Conservation (phyloP, 2,888 invertebrate species). For the Cremastobaeus sp. region DNA sequence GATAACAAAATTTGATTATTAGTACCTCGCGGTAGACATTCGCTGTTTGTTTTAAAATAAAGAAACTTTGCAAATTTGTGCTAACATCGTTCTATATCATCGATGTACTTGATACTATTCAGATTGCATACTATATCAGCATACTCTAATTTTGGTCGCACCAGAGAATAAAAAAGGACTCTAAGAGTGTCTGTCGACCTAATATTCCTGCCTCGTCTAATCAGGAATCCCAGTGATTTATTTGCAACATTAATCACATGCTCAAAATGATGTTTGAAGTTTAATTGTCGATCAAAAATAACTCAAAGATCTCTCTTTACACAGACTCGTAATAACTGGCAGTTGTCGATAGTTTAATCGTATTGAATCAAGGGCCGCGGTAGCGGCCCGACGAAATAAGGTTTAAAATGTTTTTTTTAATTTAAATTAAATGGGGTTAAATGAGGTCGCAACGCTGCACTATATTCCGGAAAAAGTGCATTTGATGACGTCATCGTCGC, state of each 20-base stretch:
- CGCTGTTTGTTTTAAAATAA: neutral
- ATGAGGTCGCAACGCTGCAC: too few species aligned
- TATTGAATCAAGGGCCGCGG: too few species aligned
- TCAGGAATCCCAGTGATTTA: neutral
- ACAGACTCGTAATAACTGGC: neutral
- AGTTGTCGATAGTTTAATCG: neutral
- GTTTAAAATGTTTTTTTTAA: too few species aligned
- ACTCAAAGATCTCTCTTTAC: slow-evolving; percentile 3
- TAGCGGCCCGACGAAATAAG: too few species aligned
- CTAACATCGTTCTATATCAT: neutral
- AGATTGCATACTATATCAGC: neutral
- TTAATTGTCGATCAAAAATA: slow-evolving; percentile 12
- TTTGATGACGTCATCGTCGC: too few species aligned
- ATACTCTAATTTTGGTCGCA: neutral
- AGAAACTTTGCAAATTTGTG: neutral
- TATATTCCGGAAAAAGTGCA: too few species aligned
- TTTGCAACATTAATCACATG: neutral
- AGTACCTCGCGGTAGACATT: too few species aligned
- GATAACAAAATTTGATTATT: too few species aligned
- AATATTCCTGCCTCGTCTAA: slow-evolving; percentile 1
- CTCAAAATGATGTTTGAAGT: neutral
- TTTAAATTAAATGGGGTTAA: too few species aligned
- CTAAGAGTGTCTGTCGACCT: neutral
- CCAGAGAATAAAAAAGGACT: slow-evolving; percentile 1
- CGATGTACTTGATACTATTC: neutral